Evolutionary conservation across 2,888 invertebrate genomes (phyloP).

Genomic region (Bedellia somnulentella): DNA sequence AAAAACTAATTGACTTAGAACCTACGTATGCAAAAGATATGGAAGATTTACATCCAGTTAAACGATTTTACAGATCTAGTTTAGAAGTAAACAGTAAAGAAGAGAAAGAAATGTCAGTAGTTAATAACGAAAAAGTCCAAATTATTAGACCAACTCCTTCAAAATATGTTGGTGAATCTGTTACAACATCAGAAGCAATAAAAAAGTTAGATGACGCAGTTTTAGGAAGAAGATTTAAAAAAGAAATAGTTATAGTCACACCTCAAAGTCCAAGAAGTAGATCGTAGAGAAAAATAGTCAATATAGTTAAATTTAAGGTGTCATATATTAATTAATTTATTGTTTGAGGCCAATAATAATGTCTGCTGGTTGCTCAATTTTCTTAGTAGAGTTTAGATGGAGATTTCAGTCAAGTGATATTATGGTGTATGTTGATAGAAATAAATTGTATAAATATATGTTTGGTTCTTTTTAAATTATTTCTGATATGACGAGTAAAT

Average conservation of each 20-base stretch:
- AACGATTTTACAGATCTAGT: slow-evolving; percentile 42
- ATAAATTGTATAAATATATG: too few species aligned
- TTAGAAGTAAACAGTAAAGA: slow-evolving; percentile 21
- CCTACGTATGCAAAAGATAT: slow-evolving; percentile 17
- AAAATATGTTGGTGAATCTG: slow-evolving; percentile 27
- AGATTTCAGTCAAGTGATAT: slow-evolving; percentile 58
- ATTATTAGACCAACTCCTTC: slow-evolving; percentile 36
- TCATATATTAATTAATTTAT: slow-evolving; percentile 45
- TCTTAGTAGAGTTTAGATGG: slow-evolving; percentile 15
- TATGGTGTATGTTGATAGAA: slow-evolving; percentile 46
- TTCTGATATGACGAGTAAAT: too few species aligned
- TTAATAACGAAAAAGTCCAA: slow-evolving; percentile 42
- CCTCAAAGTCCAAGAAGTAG: slow-evolving; percentile 22
- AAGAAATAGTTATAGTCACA: slow-evolving; percentile 18
- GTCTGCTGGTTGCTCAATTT: slow-evolving; percentile 6
- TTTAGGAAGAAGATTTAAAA: slow-evolving; percentile 31
- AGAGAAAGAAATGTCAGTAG: slow-evolving; percentile 27
- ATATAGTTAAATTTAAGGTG: slow-evolving; percentile 39
- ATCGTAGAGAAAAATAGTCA: slow-evolving; percentile 28
- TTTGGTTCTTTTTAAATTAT: too few species aligned
- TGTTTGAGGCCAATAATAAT: slow-evolving; percentile 12
- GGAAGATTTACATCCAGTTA: slow-evolving; percentile 23
- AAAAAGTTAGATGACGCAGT: slow-evolving; percentile 41
- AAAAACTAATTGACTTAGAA: slow-evolving; percentile 24
- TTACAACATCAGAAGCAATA: slow-evolving; percentile 30